Conservation (phyloP, 2,113 vertebrate genomes). For the Hymenochirus boettgeri region DNA sequence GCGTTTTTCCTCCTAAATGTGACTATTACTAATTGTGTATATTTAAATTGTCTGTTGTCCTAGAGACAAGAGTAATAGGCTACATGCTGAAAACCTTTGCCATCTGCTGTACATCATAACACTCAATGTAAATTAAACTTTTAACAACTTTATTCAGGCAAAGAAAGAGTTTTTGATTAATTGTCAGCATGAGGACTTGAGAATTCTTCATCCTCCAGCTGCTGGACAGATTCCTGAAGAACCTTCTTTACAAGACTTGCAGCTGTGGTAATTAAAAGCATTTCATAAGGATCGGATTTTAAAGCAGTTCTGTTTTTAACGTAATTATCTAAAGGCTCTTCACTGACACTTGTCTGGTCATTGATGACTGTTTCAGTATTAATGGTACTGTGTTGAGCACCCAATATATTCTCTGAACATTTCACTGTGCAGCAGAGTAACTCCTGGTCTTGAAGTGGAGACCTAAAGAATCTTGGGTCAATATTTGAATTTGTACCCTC, state of each 20-base stretch:
- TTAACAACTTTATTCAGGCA: too few species aligned
- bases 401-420: not conserved
- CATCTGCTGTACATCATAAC: too few species aligned
- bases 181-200: too few species aligned
- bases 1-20: too few species aligned
- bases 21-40: too few species aligned
- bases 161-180: too few species aligned
- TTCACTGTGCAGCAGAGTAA: not conserved
- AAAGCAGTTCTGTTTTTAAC: not conserved
- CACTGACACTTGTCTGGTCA: not conserved
- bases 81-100: too few species aligned
- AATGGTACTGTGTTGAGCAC: not conserved
- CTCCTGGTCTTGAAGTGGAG: not conserved
- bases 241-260: constrained; percentile 67
- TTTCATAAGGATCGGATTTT: constrained; percentile 64
- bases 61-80: too few species aligned
- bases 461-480: not conserved
- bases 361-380: too few species aligned
- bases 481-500: not conserved
- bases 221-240: constrained; percentile 70
- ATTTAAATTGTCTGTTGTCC: too few species aligned
- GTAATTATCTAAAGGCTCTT: not conserved
- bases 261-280: constrained; percentile 63
- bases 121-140: too few species aligned
- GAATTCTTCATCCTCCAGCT: constrained; percentile 62